phyloP scores from a whole-genome alignment of 2,888 invertebrate genomes.

The Ernsta delagoae region DNA sequence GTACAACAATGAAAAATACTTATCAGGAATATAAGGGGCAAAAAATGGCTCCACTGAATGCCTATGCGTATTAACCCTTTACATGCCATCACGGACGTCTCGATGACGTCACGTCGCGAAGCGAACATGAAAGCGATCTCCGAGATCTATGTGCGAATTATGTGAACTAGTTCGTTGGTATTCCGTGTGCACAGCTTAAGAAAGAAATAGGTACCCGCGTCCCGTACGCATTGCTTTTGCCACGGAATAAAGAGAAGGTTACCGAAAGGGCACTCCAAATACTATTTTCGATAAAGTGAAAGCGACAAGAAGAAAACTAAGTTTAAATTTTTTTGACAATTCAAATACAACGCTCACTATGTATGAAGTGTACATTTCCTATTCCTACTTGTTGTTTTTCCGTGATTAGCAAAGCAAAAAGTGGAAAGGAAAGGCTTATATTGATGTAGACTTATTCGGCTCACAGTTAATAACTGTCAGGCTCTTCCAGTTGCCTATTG shows the following conservation, averaged over 20 bases:
- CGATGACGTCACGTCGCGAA: constrained; percentile 15
- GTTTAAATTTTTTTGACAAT: too few relatives aligned
- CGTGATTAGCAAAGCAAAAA: too few relatives aligned
- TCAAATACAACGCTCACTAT: too few relatives aligned
- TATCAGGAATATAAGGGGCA: neutral
- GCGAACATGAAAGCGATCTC: constrained; percentile 9
- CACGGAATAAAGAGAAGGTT: neutral
- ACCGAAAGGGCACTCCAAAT: neutral
- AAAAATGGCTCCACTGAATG: neutral
- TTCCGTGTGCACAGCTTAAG: constrained; percentile 1
- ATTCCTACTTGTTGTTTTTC: too few relatives aligned
- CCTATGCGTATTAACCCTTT: neutral
- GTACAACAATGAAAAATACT: neutral
- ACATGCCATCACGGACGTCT: constrained; percentile 18
- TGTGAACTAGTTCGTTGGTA: constrained; percentile 21
- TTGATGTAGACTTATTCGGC: neutral
- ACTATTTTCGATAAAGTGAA: neutral
- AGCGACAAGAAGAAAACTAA: too few relatives aligned
- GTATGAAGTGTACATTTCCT: too few relatives aligned
- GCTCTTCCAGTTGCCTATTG: neutral
- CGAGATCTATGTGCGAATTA: constrained; percentile 22
- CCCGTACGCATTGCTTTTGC: neutral
- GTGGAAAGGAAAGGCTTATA: too few relatives aligned
- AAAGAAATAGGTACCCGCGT: constrained; percentile 2
- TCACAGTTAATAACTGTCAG: neutral